Conservation (phyloP, 2,797 vertebrate genomes). For the Propithecus perrieri region DNA sequence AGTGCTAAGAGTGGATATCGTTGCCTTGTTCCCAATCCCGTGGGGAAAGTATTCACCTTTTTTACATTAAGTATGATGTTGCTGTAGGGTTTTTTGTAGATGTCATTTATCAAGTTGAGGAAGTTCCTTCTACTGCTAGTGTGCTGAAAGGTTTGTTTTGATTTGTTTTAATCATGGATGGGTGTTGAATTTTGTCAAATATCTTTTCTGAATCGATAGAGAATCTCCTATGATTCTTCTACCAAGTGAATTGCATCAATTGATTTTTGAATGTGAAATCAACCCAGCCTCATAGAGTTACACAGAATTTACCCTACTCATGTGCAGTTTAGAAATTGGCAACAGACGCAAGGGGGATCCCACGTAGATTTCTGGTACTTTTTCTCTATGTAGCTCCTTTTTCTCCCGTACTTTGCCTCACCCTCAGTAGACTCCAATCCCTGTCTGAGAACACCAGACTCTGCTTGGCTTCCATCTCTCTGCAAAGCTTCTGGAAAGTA, state of each 20-base stretch:
- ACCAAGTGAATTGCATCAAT: not conserved
- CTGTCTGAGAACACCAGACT: not conserved
- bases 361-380: not conserved
- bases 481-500: not conserved
- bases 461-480: not conserved
- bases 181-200: not conserved
- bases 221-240: not conserved
- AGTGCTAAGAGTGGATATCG: not conserved
- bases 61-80: not conserved
- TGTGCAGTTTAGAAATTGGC: not conserved
- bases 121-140: conserved; percentile 7
- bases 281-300: not conserved
- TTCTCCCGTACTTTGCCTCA: not conserved
- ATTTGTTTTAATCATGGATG: not conserved
- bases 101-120: not conserved
- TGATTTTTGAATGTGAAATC: not conserved
- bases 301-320: not conserved
- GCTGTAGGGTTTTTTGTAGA: not conserved
- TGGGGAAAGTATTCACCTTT: not conserved
- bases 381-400: not conserved
- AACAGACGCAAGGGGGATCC: not conserved
- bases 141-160: not conserved
- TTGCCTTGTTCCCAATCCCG: not conserved
- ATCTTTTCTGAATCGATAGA: not conserved
- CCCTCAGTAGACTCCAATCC: not conserved